These are phyloP conservation scores for Halcyon badia DNA, from an alignment of 2,797 vertebrate species.

Conservation along the genomic window DNA sequence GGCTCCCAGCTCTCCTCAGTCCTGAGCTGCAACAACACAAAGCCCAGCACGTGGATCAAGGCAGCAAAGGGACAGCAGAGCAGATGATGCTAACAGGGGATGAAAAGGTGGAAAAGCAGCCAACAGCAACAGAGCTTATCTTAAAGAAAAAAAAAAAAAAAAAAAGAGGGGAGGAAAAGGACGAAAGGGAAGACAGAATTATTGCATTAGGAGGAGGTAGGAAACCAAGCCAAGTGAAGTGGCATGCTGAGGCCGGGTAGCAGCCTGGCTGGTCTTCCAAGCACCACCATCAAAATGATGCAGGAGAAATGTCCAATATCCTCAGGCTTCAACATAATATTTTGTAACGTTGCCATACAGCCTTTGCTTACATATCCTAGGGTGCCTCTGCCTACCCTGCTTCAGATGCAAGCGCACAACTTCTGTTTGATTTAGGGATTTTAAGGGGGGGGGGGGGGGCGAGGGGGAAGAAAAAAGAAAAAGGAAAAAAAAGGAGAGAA, in stretches of 20 bases:
- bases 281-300: accelerated
- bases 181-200: background rate
- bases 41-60: accelerated
- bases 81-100: background rate
- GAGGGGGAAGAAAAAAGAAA: background rate
- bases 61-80: background rate
- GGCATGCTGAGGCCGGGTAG: background rate
- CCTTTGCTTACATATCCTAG: accelerated
- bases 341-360: background rate
- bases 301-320: background rate
- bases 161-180: no score
- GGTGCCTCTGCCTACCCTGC: accelerated
- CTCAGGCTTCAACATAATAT: accelerated
- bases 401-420: accelerated
- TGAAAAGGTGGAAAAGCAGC: conserved; percentile 7
- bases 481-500: no score
- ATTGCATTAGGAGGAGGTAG: background rate
- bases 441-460: no score
- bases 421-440: background rate
- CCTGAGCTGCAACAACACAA: background rate
- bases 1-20: background rate
- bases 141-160: background rate
- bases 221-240: background rate
- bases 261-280: background rate
- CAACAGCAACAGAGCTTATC: background rate